These are phyloP conservation scores for Chlorops oryzae DNA, from an alignment of 1,140 invertebrate species.

Conservation along the genomic window DNA sequence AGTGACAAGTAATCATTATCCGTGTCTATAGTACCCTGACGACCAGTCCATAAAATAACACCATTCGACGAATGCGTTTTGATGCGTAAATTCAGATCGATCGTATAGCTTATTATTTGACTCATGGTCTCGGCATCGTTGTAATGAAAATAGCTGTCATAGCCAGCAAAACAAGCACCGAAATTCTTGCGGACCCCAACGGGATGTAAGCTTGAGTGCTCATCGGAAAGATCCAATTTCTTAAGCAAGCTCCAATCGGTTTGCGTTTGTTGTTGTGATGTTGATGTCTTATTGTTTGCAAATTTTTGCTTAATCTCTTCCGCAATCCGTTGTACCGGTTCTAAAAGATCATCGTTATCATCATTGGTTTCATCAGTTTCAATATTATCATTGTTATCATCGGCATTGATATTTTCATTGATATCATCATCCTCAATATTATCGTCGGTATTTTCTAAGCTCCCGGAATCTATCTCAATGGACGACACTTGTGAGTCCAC, in stretches of 20 bases:
- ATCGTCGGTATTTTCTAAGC: neutral
- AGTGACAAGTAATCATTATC: constrained; percentile 80
- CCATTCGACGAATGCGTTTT: constrained; percentile 53
- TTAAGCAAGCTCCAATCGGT: constrained; percentile 42
- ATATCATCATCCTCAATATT: neutral
- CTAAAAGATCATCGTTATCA: constrained; percentile 15
- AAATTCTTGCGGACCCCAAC: constrained; percentile 38
- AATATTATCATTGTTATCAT: constrained; percentile 8
- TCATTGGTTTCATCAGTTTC: neutral
- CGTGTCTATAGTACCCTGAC: constrained; percentile 56
- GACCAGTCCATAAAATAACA: constrained; percentile 85
- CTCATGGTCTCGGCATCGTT: constrained; percentile 72
- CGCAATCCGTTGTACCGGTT: neutral
- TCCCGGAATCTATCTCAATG: constrained; percentile 15
- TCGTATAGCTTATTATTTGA: constrained; percentile 46
- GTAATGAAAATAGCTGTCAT: constrained; percentile 58
- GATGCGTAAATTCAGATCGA: constrained; percentile 45
- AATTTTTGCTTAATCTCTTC: neutral
- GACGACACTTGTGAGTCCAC: no score
- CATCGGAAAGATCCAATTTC: constrained; percentile 37
- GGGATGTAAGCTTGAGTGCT: constrained; percentile 32
- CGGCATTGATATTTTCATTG: constrained; percentile 22
- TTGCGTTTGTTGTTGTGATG: constrained; percentile 30
- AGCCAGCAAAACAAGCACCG: constrained; percentile 63
- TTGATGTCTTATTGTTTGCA: neutral